Conservation (phyloP, 2,797 vertebrate species). For the Hydrolagus colliei region DNA sequence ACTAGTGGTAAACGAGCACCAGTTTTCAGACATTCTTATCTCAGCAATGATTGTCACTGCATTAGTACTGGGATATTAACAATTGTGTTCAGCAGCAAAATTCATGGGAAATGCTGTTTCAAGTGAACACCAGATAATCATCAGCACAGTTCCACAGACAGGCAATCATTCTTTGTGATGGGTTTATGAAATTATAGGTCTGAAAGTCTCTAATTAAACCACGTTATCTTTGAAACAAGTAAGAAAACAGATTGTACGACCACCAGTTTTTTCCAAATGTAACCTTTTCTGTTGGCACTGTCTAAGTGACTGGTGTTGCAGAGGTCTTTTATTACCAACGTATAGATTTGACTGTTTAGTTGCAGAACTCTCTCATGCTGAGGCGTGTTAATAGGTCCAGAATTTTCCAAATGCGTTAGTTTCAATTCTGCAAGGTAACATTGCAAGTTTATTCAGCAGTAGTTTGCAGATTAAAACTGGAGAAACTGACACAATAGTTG, state of each 20-base stretch:
- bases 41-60: conserved; percentile 7
- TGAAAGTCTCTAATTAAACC: conserved; percentile 20
- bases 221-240: conserved; percentile 14
- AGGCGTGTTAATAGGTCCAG: background rate
- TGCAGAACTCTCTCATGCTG: background rate
- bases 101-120: background rate
- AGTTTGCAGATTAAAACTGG: background rate
- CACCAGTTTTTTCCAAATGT: background rate
- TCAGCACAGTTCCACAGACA: conserved; percentile 9
- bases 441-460: background rate
- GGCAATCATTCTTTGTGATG: conserved; percentile 27
- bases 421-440: background rate
- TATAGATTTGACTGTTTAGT: background rate
- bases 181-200: conserved; percentile 17
- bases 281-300: background rate
- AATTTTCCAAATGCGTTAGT: background rate
- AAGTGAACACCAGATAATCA: conserved; percentile 9
- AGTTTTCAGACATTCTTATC: conserved; percentile 21
- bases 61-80: conserved; percentile 25
- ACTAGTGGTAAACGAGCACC: conserved; percentile 17
- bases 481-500: background rate
- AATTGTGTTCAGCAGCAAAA: background rate
- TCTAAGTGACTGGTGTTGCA: background rate
- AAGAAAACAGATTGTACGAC: background rate
- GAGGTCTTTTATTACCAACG: background rate